phyloP scores from a whole-genome alignment of 2,113 vertebrate genomes.

The Uropsilus gracilis region DNA sequence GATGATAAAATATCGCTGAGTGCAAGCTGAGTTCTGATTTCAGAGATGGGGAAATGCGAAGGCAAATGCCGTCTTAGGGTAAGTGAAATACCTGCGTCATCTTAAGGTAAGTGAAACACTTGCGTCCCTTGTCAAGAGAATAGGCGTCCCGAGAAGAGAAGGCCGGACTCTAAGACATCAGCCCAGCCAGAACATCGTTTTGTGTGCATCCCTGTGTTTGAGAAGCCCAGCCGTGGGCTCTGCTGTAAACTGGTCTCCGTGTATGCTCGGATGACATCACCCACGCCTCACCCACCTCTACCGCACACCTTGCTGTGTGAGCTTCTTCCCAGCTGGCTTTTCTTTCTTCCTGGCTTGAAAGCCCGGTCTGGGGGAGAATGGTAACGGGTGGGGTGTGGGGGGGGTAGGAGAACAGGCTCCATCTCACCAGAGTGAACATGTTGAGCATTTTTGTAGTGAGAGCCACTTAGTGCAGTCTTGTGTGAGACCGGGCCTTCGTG shows the following conservation, averaged over 20 bases:
- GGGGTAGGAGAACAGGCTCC: background rate
- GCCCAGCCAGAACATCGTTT: background rate
- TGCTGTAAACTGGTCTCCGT: background rate
- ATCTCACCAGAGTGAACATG: background rate
- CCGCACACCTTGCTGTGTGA: background rate
- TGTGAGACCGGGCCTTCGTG: background rate
- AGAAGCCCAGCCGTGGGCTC: background rate
- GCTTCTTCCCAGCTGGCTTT: background rate
- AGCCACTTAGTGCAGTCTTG: background rate
- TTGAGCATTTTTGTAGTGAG: background rate
- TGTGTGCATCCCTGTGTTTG: background rate
- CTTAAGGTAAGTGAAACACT: background rate
- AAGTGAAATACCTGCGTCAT: background rate
- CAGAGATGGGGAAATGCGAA: background rate
- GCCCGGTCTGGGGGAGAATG: background rate
- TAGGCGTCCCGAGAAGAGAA: background rate
- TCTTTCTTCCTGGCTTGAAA: background rate
- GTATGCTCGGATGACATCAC: background rate
- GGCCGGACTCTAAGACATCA: background rate
- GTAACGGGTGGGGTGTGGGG: background rate
- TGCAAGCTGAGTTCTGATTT: background rate
- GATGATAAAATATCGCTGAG: background rate
- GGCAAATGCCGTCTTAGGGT: background rate
- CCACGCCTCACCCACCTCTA: background rate
- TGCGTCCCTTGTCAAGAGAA: conserved; percentile 20